These are phyloP conservation scores for Yponomeuta malinellus DNA, from an alignment of 2,888 invertebrate species.

Conservation along the genomic window DNA sequence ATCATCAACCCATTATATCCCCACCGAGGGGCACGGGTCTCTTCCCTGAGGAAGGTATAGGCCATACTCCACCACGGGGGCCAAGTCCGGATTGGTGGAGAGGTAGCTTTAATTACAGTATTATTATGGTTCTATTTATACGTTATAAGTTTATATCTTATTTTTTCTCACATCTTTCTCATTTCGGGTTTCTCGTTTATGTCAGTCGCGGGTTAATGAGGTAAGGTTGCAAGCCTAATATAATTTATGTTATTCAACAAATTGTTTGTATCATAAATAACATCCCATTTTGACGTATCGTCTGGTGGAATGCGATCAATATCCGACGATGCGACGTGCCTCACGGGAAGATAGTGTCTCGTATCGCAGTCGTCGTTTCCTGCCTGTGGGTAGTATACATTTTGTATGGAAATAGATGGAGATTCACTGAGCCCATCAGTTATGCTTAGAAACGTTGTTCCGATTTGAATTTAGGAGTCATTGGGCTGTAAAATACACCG, in stretches of 20 bases:
- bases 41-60: too few species aligned
- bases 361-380: conserved; percentile 44
- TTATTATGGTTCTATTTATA: not conserved
- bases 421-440: conserved; percentile 32
- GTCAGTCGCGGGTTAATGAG: not conserved
- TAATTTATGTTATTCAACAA: not conserved
- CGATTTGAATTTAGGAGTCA: conserved; percentile 24
- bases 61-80: too few species aligned
- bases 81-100: too few species aligned
- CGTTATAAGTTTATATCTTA: not conserved
- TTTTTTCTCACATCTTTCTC: not conserved
- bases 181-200: not conserved
- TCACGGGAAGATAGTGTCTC: conserved; percentile 36
- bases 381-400: conserved; percentile 42
- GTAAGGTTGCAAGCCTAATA: not conserved
- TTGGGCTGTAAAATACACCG: not conserved
- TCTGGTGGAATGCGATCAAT: conserved; percentile 32
- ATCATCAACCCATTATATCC: too few species aligned
- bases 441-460: conserved; percentile 23
- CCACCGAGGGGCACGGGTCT: too few species aligned
- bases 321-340: conserved; percentile 31
- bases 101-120: not conserved
- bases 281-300: conserved; percentile 28
- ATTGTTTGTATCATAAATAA: conserved; percentile 1
- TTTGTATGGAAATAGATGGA: conserved; percentile 48